Percentiles rank a stretch among this genome's conserved stretches.
These are phyloP conservation scores for Arremon aurantiirostris DNA, from an alignment of 2,797 vertebrate species.

Conservation along the genomic window DNA sequence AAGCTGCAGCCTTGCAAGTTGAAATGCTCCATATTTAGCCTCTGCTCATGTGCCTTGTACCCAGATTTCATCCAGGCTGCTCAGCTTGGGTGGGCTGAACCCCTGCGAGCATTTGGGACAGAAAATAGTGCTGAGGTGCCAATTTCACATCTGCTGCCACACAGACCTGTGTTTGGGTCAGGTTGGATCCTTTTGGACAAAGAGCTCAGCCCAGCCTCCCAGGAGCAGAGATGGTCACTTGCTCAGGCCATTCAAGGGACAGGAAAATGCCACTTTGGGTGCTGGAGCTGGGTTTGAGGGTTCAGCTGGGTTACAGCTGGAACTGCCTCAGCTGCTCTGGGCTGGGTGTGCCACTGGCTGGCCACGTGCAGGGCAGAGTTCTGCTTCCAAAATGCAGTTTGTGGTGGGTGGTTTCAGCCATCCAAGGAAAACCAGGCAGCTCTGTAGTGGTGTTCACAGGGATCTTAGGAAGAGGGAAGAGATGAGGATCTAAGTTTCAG, in stretches of 20 bases:
- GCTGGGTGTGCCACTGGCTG: background rate
- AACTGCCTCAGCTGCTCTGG: background rate
- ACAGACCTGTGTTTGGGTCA: fast-evolving
- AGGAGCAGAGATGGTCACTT: background rate
- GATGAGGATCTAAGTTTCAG: too few relatives aligned
- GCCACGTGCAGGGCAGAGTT: background rate
- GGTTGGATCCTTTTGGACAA: fast-evolving
- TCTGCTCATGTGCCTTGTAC: background rate
- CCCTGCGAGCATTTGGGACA: background rate
- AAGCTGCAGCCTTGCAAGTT: background rate
- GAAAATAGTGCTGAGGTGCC: background rate
- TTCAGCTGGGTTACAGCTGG: background rate
- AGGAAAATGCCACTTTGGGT: background rate
- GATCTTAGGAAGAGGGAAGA: too few relatives aligned
- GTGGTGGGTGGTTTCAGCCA: background rate
- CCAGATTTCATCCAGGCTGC: background rate
- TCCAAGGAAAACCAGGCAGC: fast-evolving
- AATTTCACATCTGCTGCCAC: fast-evolving
- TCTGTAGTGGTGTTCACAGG: background rate
- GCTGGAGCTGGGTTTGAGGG: background rate
- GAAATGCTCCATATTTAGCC: background rate
- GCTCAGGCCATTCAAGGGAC: background rate
- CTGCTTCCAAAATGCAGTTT: background rate
- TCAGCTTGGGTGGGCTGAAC: background rate
- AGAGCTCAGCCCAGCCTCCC: background rate